Conservation (phyloP, 2,113 vertebrate species). For the Mesocricetus auratus region DNA sequence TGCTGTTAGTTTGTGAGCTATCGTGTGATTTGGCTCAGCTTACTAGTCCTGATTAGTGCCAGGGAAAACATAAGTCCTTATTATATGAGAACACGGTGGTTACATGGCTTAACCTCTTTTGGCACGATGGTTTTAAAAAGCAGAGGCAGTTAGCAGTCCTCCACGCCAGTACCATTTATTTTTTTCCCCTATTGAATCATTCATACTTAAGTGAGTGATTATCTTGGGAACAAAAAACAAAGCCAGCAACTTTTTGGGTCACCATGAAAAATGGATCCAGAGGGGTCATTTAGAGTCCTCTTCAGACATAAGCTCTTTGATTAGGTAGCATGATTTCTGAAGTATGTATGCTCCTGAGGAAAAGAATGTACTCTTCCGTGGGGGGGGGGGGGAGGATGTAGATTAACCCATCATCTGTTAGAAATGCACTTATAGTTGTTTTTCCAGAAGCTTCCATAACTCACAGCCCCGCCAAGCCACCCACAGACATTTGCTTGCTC, state of each 20-base stretch:
- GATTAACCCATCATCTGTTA: slow-evolving; percentile 70
- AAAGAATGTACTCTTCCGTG: slow-evolving; percentile 10
- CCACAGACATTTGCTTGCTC: slow-evolving; percentile 79
- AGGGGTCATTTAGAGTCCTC: not conserved
- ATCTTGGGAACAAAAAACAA: slow-evolving; percentile 41
- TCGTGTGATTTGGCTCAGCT: slow-evolving; percentile 47
- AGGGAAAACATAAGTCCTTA: slow-evolving; percentile 65
- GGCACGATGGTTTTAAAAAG: slow-evolving; percentile 51
- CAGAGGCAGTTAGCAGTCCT: slow-evolving; percentile 26
- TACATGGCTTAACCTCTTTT: slow-evolving; percentile 68
- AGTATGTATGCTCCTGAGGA: not conserved
- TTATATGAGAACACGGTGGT: slow-evolving; percentile 61
- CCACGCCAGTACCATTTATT: slow-evolving; percentile 61
- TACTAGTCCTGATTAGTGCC: slow-evolving; percentile 54
- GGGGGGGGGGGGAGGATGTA: not conserved
- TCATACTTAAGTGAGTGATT: slow-evolving; percentile 59
- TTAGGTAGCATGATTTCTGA: slow-evolving; percentile 35
- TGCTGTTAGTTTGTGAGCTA: slow-evolving; percentile 53
- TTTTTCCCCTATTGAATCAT: slow-evolving; percentile 59
- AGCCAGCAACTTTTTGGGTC: slow-evolving; percentile 56
- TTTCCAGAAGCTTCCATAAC: slow-evolving; percentile 70
- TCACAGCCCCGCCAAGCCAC: slow-evolving; percentile 75
- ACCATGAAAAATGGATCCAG: slow-evolving; percentile 2
- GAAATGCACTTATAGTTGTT: slow-evolving; percentile 76
- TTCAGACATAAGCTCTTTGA: not conserved